These are phyloP conservation scores for Micoletzkya japonica DNA, from an alignment of 2,888 invertebrate species.

Conservation along the genomic window DNA sequence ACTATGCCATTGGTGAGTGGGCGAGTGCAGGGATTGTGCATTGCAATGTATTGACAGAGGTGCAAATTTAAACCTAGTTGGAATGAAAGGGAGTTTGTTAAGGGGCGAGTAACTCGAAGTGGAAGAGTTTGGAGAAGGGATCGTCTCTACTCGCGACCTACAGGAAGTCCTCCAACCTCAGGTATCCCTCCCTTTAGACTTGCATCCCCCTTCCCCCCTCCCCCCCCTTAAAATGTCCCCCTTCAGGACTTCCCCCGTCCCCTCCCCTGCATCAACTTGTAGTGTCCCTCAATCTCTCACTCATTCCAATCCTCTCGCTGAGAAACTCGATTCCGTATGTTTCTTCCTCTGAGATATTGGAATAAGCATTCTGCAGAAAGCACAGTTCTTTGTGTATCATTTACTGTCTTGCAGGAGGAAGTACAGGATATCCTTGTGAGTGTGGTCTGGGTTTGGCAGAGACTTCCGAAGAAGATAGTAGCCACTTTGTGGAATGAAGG, in stretches of 20 bases:
- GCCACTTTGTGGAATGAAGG: constrained; percentile 43
- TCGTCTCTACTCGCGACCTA: neutral
- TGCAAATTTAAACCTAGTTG: neutral
- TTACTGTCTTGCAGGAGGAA: constrained; percentile 55
- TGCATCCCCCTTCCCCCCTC: neutral
- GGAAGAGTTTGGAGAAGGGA: constrained; percentile 28
- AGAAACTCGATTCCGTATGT: constrained; percentile 51
- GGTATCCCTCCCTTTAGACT: neutral
- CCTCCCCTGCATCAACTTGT: neutral
- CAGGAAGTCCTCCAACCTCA: neutral
- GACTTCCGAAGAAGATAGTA: constrained; percentile 75
- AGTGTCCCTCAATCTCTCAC: constrained; percentile 15
- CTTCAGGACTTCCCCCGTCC: constrained; percentile 3
- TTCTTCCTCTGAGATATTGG: constrained; percentile 23
- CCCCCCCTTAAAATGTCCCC: neutral
- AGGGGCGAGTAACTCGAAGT: constrained; percentile 23
- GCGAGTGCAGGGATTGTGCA: neutral
- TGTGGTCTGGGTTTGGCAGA: constrained; percentile 82
- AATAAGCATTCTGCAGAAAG: neutral
- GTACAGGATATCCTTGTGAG: constrained; percentile 67
- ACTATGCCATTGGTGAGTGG: neutral
- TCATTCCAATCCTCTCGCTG: constrained; percentile 44
- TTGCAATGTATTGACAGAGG: no score
- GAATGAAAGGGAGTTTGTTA: no score
- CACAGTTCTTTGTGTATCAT: neutral